Evolutionary conservation across 2,888 invertebrate genomes (phyloP).

Genomic region (Dasypolia templi): DNA sequence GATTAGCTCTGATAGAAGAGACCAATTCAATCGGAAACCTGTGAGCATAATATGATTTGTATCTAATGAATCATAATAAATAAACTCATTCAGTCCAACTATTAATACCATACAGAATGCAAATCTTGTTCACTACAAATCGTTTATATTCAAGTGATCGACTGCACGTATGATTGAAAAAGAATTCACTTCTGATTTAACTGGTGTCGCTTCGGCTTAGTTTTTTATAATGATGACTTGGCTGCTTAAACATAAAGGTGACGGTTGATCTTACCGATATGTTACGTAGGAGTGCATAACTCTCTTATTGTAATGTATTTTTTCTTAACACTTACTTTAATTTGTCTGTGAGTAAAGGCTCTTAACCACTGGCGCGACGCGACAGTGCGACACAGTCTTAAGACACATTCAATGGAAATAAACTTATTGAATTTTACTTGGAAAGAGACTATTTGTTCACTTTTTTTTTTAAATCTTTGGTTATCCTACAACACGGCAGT

Average conservation of each 20-base stretch:
- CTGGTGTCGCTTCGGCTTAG: constrained; percentile 35
- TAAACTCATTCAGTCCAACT: not conserved
- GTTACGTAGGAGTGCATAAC: not conserved
- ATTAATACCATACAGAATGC: constrained; percentile 3
- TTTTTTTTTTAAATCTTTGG: not conserved
- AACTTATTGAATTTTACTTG: not conserved
- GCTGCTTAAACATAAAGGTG: not conserved
- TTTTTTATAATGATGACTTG: constrained; percentile 11
- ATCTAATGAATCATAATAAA: constrained; percentile 22
- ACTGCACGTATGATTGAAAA: constrained; percentile 41
- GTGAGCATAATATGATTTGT: not conserved
- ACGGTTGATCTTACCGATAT: not conserved
- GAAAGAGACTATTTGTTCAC: not conserved
- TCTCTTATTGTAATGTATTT: not conserved
- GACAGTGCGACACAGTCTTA: no score
- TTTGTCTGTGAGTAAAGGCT: not conserved
- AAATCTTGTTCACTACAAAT: constrained; percentile 34
- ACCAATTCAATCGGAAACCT: not conserved
- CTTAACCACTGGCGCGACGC: no score
- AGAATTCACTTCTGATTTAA: constrained; percentile 35
- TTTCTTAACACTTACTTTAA: not conserved
- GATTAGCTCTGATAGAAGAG: not conserved
- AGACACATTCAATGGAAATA: not conserved
- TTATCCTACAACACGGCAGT: not conserved
- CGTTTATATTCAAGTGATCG: constrained; percentile 29